Conservation (phyloP, 2,888 invertebrate species). For the Seira sanloemensis region DNA sequence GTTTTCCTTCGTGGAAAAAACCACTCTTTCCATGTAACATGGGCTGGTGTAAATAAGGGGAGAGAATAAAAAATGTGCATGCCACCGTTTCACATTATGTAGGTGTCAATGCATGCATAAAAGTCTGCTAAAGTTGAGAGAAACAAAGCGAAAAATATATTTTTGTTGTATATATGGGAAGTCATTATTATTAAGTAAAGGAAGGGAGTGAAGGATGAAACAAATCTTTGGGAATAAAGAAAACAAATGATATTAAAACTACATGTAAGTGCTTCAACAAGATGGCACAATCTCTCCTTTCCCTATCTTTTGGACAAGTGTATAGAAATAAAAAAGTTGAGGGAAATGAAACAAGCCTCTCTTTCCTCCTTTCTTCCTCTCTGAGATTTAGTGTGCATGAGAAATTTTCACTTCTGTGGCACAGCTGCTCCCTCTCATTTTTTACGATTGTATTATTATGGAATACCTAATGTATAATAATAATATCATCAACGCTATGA, state of each 20-base stretch:
- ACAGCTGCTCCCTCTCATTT: slow-evolving; percentile 74
- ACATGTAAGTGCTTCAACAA: slow-evolving; percentile 19
- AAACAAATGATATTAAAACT: slow-evolving; percentile 25
- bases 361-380: background rate
- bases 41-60: background rate
- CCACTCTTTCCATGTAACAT: background rate
- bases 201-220: slow-evolving; percentile 4
- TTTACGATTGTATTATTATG: slow-evolving; percentile 40
- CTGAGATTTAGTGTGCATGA: slow-evolving; percentile 50
- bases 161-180: slow-evolving; percentile 24
- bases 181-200: slow-evolving; percentile 43
- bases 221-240: slow-evolving; percentile 15
- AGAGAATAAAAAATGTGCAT: background rate
- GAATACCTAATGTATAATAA: background rate
- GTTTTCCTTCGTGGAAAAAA: background rate
- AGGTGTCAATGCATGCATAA: background rate
- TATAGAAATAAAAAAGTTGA: slow-evolving; percentile 20
- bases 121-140: background rate
- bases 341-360: slow-evolving; percentile 2
- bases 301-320: background rate
- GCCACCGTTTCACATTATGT: background rate
- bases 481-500: no score
- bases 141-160: background rate
- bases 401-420: slow-evolving; percentile 72
- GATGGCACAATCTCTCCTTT: slow-evolving; percentile 24